These are phyloP conservation scores for Aspidoscelis tigris DNA, from an alignment of 2,113 vertebrate genomes.

Conservation along the genomic window DNA sequence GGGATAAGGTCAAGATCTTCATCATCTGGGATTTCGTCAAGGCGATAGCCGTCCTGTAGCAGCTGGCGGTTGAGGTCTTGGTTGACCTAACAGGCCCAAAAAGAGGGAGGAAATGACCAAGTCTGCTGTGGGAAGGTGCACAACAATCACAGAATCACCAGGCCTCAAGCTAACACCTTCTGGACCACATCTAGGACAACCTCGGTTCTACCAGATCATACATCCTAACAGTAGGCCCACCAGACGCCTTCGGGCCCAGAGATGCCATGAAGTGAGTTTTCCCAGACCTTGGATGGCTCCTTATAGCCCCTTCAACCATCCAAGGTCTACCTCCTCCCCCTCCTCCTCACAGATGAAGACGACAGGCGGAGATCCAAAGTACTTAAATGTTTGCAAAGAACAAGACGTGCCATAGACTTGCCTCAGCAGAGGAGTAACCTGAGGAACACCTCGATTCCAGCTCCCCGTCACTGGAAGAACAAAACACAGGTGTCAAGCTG, in stretches of 20 bases:
- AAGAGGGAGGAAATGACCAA: neutral
- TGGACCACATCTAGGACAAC: neutral
- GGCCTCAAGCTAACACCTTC: neutral
- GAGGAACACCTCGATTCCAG: slow-evolving; percentile 94
- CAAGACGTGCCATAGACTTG: slow-evolving; percentile 68
- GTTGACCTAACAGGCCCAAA: slow-evolving; percentile 82
- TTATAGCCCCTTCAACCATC: no score
- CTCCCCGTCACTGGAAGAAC: slow-evolving; percentile 86
- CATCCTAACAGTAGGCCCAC: neutral
- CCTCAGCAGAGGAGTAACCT: slow-evolving; percentile 97
- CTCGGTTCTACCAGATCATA: neutral
- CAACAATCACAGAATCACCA: neutral
- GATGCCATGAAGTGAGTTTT: neutral
- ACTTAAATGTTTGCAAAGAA: neutral
- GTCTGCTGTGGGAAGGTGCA: no score
- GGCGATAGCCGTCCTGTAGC: slow-evolving; percentile 92
- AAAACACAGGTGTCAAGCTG: slow-evolving; percentile 48
- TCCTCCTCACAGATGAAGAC: neutral
- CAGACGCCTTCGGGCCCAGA: neutral
- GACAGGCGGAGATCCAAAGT: neutral
- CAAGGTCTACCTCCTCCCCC: no score
- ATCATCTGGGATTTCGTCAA: slow-evolving; percentile 95
- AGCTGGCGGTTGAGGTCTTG: slow-evolving; percentile 93
- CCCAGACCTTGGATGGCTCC: no score
- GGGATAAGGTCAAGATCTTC: slow-evolving; percentile 97